Percentiles rank a stretch among this genome's conserved stretches.
Conservation (phyloP, 2,113 vertebrate genomes). For the Azemiops feae region DNA sequence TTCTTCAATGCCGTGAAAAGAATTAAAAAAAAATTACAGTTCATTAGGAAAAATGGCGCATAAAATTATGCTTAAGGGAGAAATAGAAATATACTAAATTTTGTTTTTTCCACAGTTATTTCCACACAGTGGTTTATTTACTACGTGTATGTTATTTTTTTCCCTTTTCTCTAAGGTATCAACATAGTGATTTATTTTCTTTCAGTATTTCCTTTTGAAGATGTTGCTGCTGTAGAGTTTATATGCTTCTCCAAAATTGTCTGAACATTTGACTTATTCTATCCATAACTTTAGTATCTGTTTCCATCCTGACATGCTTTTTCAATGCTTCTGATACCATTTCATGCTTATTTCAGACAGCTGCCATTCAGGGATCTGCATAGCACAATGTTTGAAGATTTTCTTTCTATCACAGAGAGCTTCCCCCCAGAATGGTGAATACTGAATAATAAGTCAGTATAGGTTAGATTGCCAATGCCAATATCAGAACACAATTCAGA, state of each 20-base stretch:
- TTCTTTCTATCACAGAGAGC: neutral
- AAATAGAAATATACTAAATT: neutral
- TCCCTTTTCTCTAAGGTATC: neutral
- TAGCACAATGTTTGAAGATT: neutral
- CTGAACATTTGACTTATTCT: neutral
- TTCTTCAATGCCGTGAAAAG: conserved; percentile 38
- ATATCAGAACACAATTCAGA: neutral
- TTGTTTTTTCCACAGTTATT: neutral
- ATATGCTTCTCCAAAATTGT: neutral
- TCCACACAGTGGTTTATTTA: neutral
- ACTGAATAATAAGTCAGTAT: neutral
- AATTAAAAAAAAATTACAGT: neutral
- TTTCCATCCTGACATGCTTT: neutral
- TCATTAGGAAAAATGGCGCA: neutral
- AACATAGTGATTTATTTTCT: neutral
- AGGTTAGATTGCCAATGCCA: neutral
- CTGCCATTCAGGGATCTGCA: neutral
- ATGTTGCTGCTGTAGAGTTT: neutral
- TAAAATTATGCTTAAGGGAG: neutral
- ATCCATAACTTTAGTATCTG: neutral
- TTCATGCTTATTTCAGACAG: neutral
- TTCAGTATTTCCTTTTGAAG: neutral
- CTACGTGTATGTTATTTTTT: neutral
- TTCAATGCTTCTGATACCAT: neutral
- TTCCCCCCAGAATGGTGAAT: neutral